Evolutionary conservation across 2,888 invertebrate genomes (phyloP).

Genomic region (Meghimatium bilineatum): DNA sequence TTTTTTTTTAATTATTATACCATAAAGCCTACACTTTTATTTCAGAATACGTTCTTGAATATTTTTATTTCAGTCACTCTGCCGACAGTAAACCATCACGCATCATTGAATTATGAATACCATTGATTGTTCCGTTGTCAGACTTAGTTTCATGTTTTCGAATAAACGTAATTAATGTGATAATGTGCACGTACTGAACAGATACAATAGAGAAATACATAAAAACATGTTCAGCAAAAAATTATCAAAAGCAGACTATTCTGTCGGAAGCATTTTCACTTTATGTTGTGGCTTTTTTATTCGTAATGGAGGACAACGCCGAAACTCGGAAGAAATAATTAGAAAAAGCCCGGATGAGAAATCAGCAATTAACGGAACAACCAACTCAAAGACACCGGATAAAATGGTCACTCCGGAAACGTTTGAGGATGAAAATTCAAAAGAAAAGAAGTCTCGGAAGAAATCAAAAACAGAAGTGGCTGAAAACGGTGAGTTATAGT

Average conservation of each 20-base stretch:
- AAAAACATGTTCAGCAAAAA: conserved; percentile 40
- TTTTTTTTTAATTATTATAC: no score
- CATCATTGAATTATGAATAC: no score
- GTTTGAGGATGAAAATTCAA: conserved; percentile 14
- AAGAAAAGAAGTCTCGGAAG: conserved; percentile 17
- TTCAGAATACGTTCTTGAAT: no score
- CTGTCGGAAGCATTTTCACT: conserved; percentile 38
- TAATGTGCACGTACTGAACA: no score
- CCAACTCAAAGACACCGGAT: neutral
- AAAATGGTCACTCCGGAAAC: conserved; percentile 12
- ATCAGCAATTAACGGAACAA: conserved; percentile 5
- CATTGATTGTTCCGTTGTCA: no score
- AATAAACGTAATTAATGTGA: no score
- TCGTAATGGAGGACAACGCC: neutral
- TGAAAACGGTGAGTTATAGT: conserved; percentile 35
- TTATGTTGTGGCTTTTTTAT: conserved; percentile 45
- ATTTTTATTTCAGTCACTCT: no score
- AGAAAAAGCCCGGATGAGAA: conserved; percentile 5
- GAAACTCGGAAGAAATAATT: conserved; percentile 21
- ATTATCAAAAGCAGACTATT: conserved; percentile 31
- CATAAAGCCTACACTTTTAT: no score
- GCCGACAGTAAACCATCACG: no score
- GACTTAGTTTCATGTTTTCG: no score
- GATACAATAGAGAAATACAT: neutral
- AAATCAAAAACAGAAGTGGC: conserved; percentile 34